A percentile compares a stretch with the other conserved stretches of the same genome.
Conservation (phyloP, 2,888 invertebrate species). For the Girardia tigrina region DNA sequence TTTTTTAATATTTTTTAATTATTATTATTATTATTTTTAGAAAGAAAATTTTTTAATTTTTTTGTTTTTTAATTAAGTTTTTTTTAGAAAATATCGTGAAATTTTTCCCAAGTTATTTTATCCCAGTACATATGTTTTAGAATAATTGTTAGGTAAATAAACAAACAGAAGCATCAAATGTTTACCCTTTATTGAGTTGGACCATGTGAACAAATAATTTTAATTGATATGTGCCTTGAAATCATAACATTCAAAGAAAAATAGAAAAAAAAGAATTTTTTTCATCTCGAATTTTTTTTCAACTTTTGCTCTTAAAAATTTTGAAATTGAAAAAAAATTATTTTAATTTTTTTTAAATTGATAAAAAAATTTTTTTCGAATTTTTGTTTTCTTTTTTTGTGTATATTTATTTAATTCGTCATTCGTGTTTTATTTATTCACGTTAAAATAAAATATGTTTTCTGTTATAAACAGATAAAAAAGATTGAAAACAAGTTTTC, state of each 20-base stretch:
- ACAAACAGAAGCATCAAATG: conserved; percentile 23
- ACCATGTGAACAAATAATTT: conserved; percentile 23
- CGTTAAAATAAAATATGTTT: too few relatives aligned
- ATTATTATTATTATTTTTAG: not conserved
- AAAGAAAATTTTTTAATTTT: not conserved
- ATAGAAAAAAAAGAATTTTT: not conserved
- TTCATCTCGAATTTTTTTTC: not conserved
- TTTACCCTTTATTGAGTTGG: conserved; percentile 23
- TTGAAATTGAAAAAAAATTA: too few relatives aligned
- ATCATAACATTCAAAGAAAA: not conserved
- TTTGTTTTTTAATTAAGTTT: not conserved
- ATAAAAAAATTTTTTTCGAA: not conserved
- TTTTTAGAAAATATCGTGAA: not conserved
- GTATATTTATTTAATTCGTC: too few relatives aligned
- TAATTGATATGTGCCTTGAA: conserved; percentile 6
- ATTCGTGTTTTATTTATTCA: too few relatives aligned
- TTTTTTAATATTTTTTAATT: not conserved
- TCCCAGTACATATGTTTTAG: conserved; percentile 23
- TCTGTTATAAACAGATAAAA: not conserved
- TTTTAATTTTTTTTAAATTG: too few relatives aligned
- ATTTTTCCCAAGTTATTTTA: conserved; percentile 23
- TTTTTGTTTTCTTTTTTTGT: not conserved
- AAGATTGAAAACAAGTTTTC: not conserved
- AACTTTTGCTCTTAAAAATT: too few relatives aligned
- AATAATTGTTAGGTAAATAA: conserved; percentile 18